Evolutionary conservation across 1,140 invertebrate species (phyloP).

Genomic region (Grapholita molesta): DNA sequence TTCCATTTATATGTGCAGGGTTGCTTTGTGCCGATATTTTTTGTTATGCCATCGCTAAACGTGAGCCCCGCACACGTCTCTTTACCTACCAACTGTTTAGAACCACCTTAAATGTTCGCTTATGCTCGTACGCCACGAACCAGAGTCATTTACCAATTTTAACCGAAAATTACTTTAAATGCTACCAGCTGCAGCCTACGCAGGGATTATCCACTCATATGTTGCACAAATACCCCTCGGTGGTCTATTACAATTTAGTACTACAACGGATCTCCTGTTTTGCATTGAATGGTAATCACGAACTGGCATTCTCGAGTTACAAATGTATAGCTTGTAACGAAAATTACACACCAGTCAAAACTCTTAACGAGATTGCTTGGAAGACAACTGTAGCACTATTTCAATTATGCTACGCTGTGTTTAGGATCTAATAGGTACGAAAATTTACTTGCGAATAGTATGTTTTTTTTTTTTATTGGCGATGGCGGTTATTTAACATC

Average conservation of each 20-base stretch:
- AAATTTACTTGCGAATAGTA: no score
- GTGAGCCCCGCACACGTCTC: slow-evolving; percentile 51
- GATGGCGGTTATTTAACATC: no score
- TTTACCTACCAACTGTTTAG: slow-evolving; percentile 44
- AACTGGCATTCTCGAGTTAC: slow-evolving; percentile 10
- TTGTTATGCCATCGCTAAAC: slow-evolving; percentile 60
- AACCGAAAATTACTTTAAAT: slow-evolving; percentile 50
- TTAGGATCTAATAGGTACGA: no score
- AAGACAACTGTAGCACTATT: background rate
- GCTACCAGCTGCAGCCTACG: slow-evolving; percentile 26
- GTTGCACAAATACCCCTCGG: slow-evolving; percentile 32
- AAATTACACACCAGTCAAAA: slow-evolving; percentile 7
- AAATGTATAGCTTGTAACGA: background rate
- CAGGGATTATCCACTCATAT: slow-evolving; percentile 32
- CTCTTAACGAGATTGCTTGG: background rate
- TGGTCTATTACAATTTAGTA: slow-evolving; percentile 17
- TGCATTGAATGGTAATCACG: slow-evolving; percentile 10
- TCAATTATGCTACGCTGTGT: background rate
- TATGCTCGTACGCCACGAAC: slow-evolving; percentile 40
- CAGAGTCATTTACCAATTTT: slow-evolving; percentile 42
- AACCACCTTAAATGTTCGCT: slow-evolving; percentile 39
- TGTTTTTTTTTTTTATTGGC: no score
- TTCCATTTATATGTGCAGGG: slow-evolving; percentile 67
- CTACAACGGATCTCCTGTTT: slow-evolving; percentile 10
- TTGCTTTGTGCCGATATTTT: slow-evolving; percentile 59